Conservation (phyloP, 1,140 invertebrate species). For the Pseudomyrmex pallidus region DNA sequence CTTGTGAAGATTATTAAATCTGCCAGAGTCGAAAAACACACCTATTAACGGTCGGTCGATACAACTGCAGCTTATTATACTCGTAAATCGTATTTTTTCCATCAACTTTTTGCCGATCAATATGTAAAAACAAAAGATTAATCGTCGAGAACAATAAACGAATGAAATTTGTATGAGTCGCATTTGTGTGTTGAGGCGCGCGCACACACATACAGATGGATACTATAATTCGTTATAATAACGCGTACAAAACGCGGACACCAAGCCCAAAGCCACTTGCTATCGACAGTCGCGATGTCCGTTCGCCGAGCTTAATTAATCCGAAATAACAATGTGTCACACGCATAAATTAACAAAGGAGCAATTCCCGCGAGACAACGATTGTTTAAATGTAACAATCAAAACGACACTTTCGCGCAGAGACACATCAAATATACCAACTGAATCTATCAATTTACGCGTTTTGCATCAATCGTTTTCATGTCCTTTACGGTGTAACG, state of each 20-base stretch:
- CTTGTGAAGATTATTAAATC: no score
- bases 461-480: slow-evolving; percentile 16
- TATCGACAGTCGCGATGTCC: slow-evolving; percentile 43
- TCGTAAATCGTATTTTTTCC: no score
- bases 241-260: background rate
- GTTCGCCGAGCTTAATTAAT: slow-evolving; percentile 46
- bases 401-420: slow-evolving; percentile 50
- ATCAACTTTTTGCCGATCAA: background rate
- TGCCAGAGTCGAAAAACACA: no score
- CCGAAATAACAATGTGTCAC: slow-evolving; percentile 46
- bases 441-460: slow-evolving; percentile 4
- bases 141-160: slow-evolving; percentile 14
- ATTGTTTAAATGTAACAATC: slow-evolving; percentile 42
- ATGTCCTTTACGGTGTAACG: background rate
- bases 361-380: slow-evolving; percentile 41
- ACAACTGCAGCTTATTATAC: no score
- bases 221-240: slow-evolving; percentile 32
- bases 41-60: no score
- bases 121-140: slow-evolving; percentile 23
- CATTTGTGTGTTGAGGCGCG: background rate
- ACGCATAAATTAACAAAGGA: slow-evolving; percentile 49
- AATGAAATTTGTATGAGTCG: slow-evolving; percentile 26
- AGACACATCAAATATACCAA: slow-evolving; percentile 15
- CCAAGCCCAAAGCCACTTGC: slow-evolving; percentile 32
- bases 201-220: background rate